Evolutionary conservation across 2,113 vertebrate species (phyloP).

Genomic region (Gymnogyps californianus): DNA sequence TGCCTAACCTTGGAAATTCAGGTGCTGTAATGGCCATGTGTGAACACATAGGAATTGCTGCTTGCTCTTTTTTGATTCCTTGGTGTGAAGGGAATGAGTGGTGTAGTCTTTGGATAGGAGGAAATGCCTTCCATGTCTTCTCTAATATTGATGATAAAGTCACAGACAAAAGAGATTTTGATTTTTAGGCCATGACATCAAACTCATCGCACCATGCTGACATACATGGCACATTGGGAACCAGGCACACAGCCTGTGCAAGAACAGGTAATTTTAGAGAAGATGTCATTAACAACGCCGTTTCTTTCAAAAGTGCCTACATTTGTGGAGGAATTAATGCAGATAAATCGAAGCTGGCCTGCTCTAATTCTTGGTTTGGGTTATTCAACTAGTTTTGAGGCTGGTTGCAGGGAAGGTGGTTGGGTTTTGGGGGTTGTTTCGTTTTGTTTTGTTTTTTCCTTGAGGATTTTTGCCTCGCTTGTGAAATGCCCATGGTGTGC

Average conservation of each 20-base stretch:
- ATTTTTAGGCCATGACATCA: neutral
- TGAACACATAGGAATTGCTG: rapidly evolving
- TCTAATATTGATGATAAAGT: neutral
- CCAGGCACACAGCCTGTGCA: neutral
- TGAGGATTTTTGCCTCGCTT: neutral
- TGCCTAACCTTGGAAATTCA: rapidly evolving
- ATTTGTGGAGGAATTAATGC: rapidly evolving
- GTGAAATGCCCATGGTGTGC: no score
- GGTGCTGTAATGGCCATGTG: rapidly evolving
- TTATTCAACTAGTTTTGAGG: rapidly evolving
- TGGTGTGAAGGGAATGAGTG: rapidly evolving
- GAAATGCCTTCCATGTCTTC: neutral
- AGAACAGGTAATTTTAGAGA: neutral
- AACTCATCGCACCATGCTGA: neutral
- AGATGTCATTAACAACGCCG: rapidly evolving
- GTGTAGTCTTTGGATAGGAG: rapidly evolving
- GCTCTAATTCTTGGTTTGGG: neutral
- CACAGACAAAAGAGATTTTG: neutral
- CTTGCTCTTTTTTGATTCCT: rapidly evolving
- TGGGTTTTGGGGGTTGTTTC: neutral
- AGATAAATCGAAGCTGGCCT: rapidly evolving
- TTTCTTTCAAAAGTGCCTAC: rapidly evolving
- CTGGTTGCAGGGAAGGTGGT: rapidly evolving
- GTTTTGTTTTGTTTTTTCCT: neutral
- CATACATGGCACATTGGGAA: rapidly evolving